Evolutionary conservation across 1,140 invertebrate species (phyloP), one percentile per base, ranked within the genome.

Genomic region (Papilio dardanus): DNA sequence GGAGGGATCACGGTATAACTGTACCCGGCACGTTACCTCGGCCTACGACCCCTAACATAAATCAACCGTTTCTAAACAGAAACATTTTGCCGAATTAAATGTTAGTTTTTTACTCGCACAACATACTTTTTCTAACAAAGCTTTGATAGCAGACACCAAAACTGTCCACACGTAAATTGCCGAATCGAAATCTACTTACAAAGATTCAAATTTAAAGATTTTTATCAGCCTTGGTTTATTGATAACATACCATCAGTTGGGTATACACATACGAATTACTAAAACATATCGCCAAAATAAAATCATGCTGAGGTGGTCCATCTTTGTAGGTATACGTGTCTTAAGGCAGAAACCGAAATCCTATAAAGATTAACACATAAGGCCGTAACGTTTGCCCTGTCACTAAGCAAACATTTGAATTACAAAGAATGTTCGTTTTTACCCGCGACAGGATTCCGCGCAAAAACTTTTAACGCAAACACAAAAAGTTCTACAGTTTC

Each of bases 391-490:
- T 88, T 89, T 85, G 82, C 85, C 83, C 85, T 87, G 88, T 91
- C 86, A 91, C 84, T 85, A 86, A 87, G 83, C 83, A 90, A 90
- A 92, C 87, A 91, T 89, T 90, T 81, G 83, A 79, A 80, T 84
- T 80, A 76, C 74, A 66, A 79, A 81, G 74, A 79, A 81, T 83
- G 84, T 82, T 78, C 58, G 80, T 88, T 90, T 90, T 91, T 88
- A 80, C 85, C 79, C 84, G 66, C 76, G 76, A 83, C 78, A 80
- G 83, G 85, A 88, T 87, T 84, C 87, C 83, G 84, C 84, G 88
- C 91, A 92, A 93, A 92, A 91, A 87, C 85, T 76, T 68, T 74
- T 58, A 71, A 86, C 85, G 91, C 90, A 89, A 91, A 90, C 80
- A 76, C 77, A 78, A 90, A 90, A 86, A 82, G 85, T 81, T 80